Conservation (phyloP, 2,113 vertebrate genomes). For the Elephas maximus region DNA sequence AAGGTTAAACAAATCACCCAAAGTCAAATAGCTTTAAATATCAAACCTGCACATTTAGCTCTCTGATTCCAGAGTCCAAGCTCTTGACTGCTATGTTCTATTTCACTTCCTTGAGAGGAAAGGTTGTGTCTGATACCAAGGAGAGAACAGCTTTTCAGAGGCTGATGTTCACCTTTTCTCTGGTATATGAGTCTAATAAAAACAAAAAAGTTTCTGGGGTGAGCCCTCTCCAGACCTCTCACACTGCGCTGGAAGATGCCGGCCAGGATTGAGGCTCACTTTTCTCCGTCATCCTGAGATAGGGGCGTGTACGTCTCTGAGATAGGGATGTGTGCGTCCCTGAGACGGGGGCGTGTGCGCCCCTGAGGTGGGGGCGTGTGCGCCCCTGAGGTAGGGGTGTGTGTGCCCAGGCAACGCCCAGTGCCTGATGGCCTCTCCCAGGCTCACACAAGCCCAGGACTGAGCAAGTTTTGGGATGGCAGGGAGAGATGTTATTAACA, state of each 20-base stretch:
- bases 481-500: not conserved
- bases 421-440: not conserved
- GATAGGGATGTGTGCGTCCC: too few species aligned
- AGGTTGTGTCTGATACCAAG: not conserved
- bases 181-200: not conserved
- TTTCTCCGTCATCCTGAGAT: not conserved
- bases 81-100: not conserved
- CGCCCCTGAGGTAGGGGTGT: too few species aligned
- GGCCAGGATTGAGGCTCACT: rapidly evolving
- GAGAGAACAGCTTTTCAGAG: not conserved
- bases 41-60: not conserved
- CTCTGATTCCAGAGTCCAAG: not conserved
- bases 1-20: slow-evolving; percentile 43
- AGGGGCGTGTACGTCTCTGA: not conserved
- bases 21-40: not conserved
- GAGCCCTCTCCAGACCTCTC: not conserved
- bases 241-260: not conserved
- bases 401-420: not conserved
- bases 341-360: too few species aligned
- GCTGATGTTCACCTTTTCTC: not conserved
- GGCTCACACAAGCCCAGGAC: not conserved
- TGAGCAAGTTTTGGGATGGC: not conserved
- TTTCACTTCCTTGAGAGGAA: slow-evolving; percentile 5
- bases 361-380: too few species aligned
- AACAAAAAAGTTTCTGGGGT: not conserved